These are phyloP conservation scores for Epirrhoe tristata DNA, from an alignment of 2,888 invertebrate genomes.

Conservation along the genomic window DNA sequence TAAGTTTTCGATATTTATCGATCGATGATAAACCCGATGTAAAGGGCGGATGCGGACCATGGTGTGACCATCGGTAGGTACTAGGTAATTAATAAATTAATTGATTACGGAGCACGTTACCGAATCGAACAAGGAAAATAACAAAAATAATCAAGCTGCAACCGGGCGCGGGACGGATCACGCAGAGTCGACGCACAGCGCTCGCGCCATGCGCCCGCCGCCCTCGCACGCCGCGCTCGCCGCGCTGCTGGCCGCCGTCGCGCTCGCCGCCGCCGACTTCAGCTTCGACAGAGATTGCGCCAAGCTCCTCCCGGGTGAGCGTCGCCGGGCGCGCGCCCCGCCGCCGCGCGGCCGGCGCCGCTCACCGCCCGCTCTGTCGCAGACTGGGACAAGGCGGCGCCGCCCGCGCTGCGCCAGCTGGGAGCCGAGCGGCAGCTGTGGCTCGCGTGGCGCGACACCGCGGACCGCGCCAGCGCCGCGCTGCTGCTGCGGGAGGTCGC, in stretches of 20 bases:
- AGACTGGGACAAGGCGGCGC: slow-evolving; percentile 6
- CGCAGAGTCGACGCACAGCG: not conserved
- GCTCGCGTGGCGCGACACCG: slow-evolving; percentile 17
- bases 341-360: not conserved
- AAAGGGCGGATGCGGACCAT: too few species aligned
- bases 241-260: not conserved
- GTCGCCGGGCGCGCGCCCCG: not conserved
- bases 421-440: slow-evolving; percentile 74
- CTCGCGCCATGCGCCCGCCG: not conserved
- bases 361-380: not conserved
- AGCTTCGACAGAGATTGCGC: not conserved
- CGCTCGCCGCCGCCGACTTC: not conserved
- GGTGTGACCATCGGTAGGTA: too few species aligned
- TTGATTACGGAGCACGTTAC: not conserved
- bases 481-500: slow-evolving; percentile 17
- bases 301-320: not conserved
- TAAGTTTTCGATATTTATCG: too few species aligned
- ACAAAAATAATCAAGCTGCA: not conserved
- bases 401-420: slow-evolving; percentile 77
- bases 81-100: too few species aligned
- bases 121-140: not conserved
- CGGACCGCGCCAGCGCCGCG: slow-evolving; percentile 18
- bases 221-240: slow-evolving; percentile 1
- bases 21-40: too few species aligned
- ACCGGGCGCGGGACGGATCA: not conserved